phyloP scores from a whole-genome alignment of 2,797 vertebrate genomes.

The Gambelia wislizenii region DNA sequence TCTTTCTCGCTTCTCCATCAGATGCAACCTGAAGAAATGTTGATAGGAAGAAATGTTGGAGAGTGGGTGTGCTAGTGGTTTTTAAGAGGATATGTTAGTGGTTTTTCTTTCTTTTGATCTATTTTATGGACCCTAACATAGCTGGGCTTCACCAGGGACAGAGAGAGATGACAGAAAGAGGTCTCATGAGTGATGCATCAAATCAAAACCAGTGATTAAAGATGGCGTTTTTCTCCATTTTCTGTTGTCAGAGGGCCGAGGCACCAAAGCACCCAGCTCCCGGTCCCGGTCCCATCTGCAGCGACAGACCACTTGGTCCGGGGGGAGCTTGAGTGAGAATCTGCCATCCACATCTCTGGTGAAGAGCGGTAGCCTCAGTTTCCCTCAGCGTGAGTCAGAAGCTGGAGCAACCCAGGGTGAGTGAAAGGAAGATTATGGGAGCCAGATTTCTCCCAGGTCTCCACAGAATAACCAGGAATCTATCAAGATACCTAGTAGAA shows the following conservation, averaged over 20 bases:
- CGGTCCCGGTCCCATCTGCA: constrained; percentile 77
- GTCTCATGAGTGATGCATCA: no score
- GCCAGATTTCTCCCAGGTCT: no score
- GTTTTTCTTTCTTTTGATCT: no score
- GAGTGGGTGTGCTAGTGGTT: not conserved
- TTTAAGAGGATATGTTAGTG: not conserved
- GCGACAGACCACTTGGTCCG: constrained; percentile 93
- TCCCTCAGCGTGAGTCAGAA: constrained; percentile 75
- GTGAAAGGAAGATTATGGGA: constrained; percentile 33
- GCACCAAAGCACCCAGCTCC: not conserved
- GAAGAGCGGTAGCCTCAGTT: constrained; percentile 90
- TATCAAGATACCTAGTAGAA: not conserved
- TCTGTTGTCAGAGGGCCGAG: not conserved
- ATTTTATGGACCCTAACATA: not conserved
- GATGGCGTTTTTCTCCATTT: not conserved
- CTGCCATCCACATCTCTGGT: constrained; percentile 79
- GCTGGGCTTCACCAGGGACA: no score
- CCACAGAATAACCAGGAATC: not conserved
- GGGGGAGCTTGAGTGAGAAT: constrained; percentile 84
- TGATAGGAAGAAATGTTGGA: not conserved
- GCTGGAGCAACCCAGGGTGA: constrained; percentile 74
- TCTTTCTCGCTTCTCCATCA: not conserved
- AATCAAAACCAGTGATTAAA: not conserved
- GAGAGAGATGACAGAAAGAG: no score
- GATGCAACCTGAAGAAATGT: not conserved